Evolutionary conservation across 1,140 invertebrate species (phyloP).

Genomic region (Mycetomoellerius zeteki): DNA sequence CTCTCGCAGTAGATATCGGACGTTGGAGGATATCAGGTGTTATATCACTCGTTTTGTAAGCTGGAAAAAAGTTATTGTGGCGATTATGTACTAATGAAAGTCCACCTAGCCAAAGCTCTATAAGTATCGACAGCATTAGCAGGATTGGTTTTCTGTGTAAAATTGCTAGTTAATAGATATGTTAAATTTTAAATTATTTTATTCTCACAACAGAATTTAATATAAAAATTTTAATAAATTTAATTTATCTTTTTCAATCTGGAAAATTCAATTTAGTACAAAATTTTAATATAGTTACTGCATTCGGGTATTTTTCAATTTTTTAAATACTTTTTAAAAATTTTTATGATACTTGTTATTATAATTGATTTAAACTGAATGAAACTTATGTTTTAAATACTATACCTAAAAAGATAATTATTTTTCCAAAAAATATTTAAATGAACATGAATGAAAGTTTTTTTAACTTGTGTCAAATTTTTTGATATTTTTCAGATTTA

Average conservation of each 20-base stretch:
- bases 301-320: background rate
- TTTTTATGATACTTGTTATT: background rate
- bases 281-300: background rate
- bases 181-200: background rate
- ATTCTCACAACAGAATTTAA: background rate
- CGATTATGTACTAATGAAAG: slow-evolving; percentile 41
- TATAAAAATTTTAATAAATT: slow-evolving; percentile 19
- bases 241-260: background rate
- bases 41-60: slow-evolving; percentile 54
- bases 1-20: slow-evolving; percentile 40
- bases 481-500: slow-evolving; percentile 7
- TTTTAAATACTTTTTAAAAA: too few species aligned
- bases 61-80: slow-evolving; percentile 49
- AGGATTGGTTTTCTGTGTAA: background rate
- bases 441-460: background rate
- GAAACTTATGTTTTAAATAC: background rate
- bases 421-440: background rate
- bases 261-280: background rate
- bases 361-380: slow-evolving; percentile 10
- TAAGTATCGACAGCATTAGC: slow-evolving; percentile 24
- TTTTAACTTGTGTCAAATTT: background rate
- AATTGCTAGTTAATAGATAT: background rate
- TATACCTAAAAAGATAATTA: background rate
- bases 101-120: background rate
- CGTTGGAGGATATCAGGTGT: slow-evolving; percentile 20